Base-by-base conservation (phyloP, 2,888 invertebrate genomes). In the Epistrophella euchroma region DNA sequence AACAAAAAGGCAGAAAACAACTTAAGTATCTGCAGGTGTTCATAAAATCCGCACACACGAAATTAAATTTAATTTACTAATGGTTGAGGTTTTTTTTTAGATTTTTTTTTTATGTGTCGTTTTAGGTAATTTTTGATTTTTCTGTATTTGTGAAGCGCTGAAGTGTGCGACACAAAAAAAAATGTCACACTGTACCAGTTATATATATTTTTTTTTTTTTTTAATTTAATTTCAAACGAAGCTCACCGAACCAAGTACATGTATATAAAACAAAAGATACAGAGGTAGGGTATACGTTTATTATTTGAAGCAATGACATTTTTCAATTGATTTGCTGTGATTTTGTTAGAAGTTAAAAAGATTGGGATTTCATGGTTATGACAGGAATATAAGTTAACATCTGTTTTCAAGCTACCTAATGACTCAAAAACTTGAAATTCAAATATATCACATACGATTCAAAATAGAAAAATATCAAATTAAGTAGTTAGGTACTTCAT, bases 21-120 rank as follows among this genome's bases (percentile, higher is more conserved):
- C 91, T 91, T 91, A 91, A 91, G 91, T 92, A 91, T 91, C 91
- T 91, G 91, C 91, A 91, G 91, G 91, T 91, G 91, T 92, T 91
- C 92, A 91, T 88, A 90, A 91, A 91, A 87, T 87, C 79, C 78
- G 83, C 87, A 87, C 87, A 87, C 83, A 83, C 83, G 78, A 87
- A 87, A 87, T 87, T 83, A 87, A 87, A 86, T 86, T 86, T 82
- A 86, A 86, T 82, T 86, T 86, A 86, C 86, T 86, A 86, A 86
- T 86, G 86, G 82, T 78, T 50, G 74, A 78, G 77, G 32, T 66
- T 62, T 68, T 52, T 71, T 35, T 60, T 60, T 62, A 19, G 28
- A 17, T 7, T 52, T 47, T 62, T 52, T 83, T 74, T 80, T 68
- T 43, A 60, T 78, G 58, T 81, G 66, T 76, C 80, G 80, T 75